These are phyloP conservation scores for Psix sp. DNA, from an alignment of 1,140 invertebrate species.

Conservation along the genomic window DNA sequence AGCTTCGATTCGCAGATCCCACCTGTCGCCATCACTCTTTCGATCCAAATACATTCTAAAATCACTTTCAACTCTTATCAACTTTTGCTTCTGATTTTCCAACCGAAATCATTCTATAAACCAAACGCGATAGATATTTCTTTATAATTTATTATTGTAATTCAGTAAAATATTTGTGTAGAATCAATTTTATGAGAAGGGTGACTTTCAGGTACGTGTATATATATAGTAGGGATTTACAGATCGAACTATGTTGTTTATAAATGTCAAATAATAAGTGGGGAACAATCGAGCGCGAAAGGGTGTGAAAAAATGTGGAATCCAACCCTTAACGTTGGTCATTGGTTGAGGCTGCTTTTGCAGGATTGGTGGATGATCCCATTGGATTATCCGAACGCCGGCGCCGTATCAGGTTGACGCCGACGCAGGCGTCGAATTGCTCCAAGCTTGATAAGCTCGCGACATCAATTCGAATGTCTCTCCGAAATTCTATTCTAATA, in stretches of 20 bases:
- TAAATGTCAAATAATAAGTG: too few species aligned
- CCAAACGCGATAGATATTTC: too few species aligned
- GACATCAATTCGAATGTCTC: neutral
- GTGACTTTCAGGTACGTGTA: too few species aligned
- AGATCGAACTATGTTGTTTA: too few species aligned
- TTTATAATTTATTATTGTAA: too few species aligned
- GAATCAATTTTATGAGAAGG: too few species aligned
- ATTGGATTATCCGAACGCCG: slow-evolving; percentile 76
- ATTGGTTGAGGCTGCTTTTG: slow-evolving; percentile 68
- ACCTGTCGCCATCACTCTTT: slow-evolving; percentile 70
- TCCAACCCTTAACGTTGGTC: slow-evolving; percentile 57
- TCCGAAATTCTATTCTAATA: neutral
- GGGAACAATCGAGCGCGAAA: too few species aligned
- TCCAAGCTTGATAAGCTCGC: slow-evolving; percentile 15
- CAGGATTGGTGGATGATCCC: slow-evolving; percentile 74
- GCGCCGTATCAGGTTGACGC: slow-evolving; percentile 62
- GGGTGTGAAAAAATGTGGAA: slow-evolving; percentile 45
- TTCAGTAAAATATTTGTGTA: too few species aligned
- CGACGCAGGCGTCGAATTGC: slow-evolving; percentile 53
- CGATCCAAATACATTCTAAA: slow-evolving; percentile 47
- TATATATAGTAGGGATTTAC: too few species aligned
- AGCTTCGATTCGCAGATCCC: slow-evolving; percentile 63
- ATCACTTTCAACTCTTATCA: slow-evolving; percentile 48
- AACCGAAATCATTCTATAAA: too few species aligned
- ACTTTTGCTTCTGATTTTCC: slow-evolving; percentile 2